Evolutionary conservation across 2,797 vertebrate species (phyloP), one percentile per base, ranked within the genome.

Genomic region (Mergus octosetaceus): DNA sequence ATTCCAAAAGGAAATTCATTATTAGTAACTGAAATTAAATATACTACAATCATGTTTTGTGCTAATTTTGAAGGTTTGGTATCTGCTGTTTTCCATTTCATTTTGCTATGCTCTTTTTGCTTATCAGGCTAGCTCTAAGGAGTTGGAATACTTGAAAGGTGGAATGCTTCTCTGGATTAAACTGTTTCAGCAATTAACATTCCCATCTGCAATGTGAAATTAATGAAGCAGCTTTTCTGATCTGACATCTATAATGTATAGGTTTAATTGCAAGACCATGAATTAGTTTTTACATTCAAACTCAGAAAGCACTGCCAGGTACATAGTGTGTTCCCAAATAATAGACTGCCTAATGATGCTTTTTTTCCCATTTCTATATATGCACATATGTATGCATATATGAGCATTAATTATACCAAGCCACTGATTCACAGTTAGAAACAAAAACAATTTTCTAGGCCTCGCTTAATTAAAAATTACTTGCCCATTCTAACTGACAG

Each of bases 211-310:
- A 49, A 34, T 81, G 65, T 70, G 70, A 64, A 82, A 13, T 65
- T 73, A 85, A 77, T 5, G 27, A 82, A 64, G 73, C 9, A 82
- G 85, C 64, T 58, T 85, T 43, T 18, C 19, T 85, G 91, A 81
- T 89, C 58, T 58, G 62, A 76, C 64, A 95, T 72, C 54, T 90
- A 94, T 34, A 51, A 27, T 27, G 11, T 56, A 47, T 21, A 60
- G 30, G 66, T 39, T 49, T 39, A 60, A 81, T 41, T 4, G 1
- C 18, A 81, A 93, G 49, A 87, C 28, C 60, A 84, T 58, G 3
- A 39, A 49, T 61, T 94, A 94, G 73, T 96, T 95, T 94, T 72
- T 66, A 86, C 76, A 65, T 71, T 85, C 19, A 58, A 80, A 90
- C 64, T 74, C 77, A 56, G 47, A 69, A 84, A 87, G 21, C 45